Base-by-base conservation (phyloP, 2,888 invertebrate genomes). In the Anoplius nigerrimus region DNA sequence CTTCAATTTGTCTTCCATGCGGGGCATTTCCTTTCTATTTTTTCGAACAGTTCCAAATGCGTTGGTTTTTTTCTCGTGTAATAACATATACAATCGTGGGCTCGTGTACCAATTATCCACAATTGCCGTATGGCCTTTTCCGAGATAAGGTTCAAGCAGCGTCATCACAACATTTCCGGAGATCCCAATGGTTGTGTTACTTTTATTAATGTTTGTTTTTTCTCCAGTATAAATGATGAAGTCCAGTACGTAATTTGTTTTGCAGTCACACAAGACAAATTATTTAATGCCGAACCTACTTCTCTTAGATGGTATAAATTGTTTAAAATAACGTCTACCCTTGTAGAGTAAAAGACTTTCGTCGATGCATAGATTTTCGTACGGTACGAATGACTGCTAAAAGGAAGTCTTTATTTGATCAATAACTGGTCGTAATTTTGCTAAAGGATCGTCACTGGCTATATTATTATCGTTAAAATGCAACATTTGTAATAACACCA, bases 11-110 rank as follows among this genome's bases (percentile, higher is more conserved):
- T 6, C 45, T 18, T 66, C 59, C 15, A 62, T 53, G 8, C 42
- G 16, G 16, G 66, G 66, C 46, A 58, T 67, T 22, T 57, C 46
- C 45, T 42, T 67, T 22, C 62, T 52, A 8, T 67, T 62, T 58
- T 53, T 57, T 0, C 58, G 45, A 15, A 67, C 62, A 21, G 57
- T 67, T 22, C 57, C 66, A 67, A 34, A 67, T 1, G 62, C 66
- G 48, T 67, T 62, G 0, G 57, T 62, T 67, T 67, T 62, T 20
- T 62, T 13, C 34, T 55, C 48, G 57, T 53, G 24, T 53, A 67
- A 15, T 5, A 27, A 20, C 3, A 8, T 15, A 0, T 52, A 67
- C 20, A 62, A 51, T 2, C 5, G 48, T 5, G 48, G 54, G 13
- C 54, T 54, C 16, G 54, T 20, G 11, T 54, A 54, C 27, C 54